Evolutionary conservation across 2,797 vertebrate species (phyloP).

Genomic region (Eulemur albifrons): DNA sequence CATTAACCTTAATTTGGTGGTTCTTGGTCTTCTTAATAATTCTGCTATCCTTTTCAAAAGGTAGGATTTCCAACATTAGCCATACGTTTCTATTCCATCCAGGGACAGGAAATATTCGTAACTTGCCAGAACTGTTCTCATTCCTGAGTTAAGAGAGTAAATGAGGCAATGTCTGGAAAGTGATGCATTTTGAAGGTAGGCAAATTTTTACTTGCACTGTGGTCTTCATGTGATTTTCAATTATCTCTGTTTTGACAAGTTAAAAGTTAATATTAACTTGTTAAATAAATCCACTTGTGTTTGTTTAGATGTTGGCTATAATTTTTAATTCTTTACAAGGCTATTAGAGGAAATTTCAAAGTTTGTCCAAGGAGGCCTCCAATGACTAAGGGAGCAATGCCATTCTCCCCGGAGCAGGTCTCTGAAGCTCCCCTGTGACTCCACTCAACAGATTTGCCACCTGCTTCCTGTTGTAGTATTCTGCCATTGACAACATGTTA

Average conservation of each 20-base stretch:
- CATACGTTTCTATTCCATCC: neutral
- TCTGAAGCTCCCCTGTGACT: neutral
- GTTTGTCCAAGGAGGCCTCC: neutral
- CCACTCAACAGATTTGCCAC: neutral
- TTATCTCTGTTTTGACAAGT: neutral
- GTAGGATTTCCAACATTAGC: neutral
- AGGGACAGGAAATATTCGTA: neutral
- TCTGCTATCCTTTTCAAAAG: neutral
- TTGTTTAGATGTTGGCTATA: neutral
- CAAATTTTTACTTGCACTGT: neutral
- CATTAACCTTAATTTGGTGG: neutral
- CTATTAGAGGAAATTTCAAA: neutral
- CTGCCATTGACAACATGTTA: neutral
- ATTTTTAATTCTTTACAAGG: neutral
- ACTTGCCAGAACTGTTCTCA: neutral
- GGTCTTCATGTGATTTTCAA: neutral
- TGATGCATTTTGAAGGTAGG: neutral
- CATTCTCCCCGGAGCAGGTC: neutral
- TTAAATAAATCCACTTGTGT: neutral
- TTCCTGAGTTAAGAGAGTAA: neutral
- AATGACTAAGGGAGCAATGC: neutral
- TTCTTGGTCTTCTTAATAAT: neutral
- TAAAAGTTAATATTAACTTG: neutral
- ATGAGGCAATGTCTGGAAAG: constrained; percentile 44
- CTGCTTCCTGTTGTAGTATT: neutral